Base-by-base conservation (phyloP, 2,888 invertebrate genomes). In the Subacronicta megacephala region DNA sequence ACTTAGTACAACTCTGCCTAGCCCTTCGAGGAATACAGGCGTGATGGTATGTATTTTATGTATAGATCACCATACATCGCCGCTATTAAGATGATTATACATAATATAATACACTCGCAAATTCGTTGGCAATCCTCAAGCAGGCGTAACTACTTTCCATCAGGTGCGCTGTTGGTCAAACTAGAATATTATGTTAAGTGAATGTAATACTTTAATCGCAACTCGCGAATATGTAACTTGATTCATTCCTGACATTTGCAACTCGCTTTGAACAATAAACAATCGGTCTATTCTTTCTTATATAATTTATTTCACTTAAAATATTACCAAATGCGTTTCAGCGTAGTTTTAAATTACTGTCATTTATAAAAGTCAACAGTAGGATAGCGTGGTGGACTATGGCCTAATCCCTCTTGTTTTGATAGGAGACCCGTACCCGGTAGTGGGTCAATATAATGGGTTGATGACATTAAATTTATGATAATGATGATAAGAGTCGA, bases 241-340 rank as follows among this genome's bases (percentile, higher is more conserved):
- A 2, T 16, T 17, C 12, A 42, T 26, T 42, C 23, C 18, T 62
- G 33, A 51, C 13, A 67, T 67, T 67, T 67, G 43, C 35, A 40
- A 42, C 37, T 37, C 5, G 18, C 12, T 12, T 2, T 15, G 33
- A 43, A 67, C 50, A 67, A 60, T 60, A 38, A 36, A 38, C 29
- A 35, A 59, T 61, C 42, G 17, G 31, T 38, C 7, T 31, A 15
- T 17, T 58, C 15, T 58, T 58, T 13, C 20, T 23, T 40, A 23
- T 20, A 23, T 23, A 20, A 40, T 10, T 41, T 13, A 31, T 41
- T 23, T 46, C 38, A 43, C 42, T 10, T 12, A 13, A 33, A 53
- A 43, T 13, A 16, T 67, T 67, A 16, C 29, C 6, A 29, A 47
- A n/a, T n/a, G 0, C 29, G 29, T 29, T n/a, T 29, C 12, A 29